Base-by-base conservation (phyloP, 1,140 invertebrate genomes). In the Brachionus rubens region DNA sequence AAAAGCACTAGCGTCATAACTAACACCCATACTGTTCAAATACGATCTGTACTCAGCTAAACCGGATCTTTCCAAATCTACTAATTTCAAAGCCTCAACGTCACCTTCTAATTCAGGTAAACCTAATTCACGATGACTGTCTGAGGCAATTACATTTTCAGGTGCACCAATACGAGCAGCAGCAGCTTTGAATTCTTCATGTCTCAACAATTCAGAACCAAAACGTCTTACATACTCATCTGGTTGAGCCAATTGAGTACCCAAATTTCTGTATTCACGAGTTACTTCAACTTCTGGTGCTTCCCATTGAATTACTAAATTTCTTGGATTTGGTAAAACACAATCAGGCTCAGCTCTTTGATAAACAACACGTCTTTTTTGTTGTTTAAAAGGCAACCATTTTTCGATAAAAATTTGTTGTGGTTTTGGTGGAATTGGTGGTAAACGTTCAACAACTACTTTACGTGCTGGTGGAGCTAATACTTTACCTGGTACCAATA, bases 301-400 rank as follows among this genome's bases (percentile, higher is more conserved):
- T 26, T 68, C 62, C 76, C 76, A 77, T 68, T 77, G 59, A 30
- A 77, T 77, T 10, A 77, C 54, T 14, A 77, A 41, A 70, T 77
- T 77, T 77, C 36, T 67, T 47, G 41, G 59, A 76, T 43, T 47
- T 26, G 41, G 10, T 26, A 52, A 24, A 19, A 40, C 40, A 24
- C 56, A 62, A 12, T 59, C 30, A 9, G 59, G 21, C 19, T 59
- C 48, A 4, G 76, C 59, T 3, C 21, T 16, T 28, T 77, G 28
- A 16, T 47, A 41, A 12, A 77, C 33, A 70, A 77, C 59, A 7
- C 43, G 7, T 54, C 76, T 43, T 26, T 28, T 46, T 40, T 67
- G 59, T 26, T 70, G 76, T 40, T 67, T 54, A 30, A 67, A 77
- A 9, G 46, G 46, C 40, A 77, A 67, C 76, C 76, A 77, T 67